Evolutionary conservation across 2,888 invertebrate species (phyloP).

Genomic region (Glomeris marginata): DNA sequence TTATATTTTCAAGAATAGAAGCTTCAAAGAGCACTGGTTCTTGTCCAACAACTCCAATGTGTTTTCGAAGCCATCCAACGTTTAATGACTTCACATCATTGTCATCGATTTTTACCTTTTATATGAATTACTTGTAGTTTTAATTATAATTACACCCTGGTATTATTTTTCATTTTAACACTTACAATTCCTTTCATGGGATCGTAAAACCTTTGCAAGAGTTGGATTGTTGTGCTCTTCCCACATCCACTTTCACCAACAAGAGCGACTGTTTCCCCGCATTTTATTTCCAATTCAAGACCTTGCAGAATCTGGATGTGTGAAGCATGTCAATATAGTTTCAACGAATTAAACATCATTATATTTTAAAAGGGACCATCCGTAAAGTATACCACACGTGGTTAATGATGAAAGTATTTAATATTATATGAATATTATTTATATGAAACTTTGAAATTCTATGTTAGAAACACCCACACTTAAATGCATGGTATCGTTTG

Average conservation of each 20-base stretch:
- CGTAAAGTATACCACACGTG: too few relatives aligned
- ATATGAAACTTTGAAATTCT: too few relatives aligned
- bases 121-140: not conserved
- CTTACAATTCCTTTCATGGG: conserved; percentile 32
- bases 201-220: conserved; percentile 52
- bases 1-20: conserved; percentile 19
- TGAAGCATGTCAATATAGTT: too few relatives aligned
- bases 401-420: too few relatives aligned
- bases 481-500: too few relatives aligned
- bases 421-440: too few relatives aligned
- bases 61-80: conserved; percentile 17
- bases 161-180: not conserved
- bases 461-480: too few relatives aligned
- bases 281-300: conserved; percentile 17
- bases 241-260: conserved; percentile 27
- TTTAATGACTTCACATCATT: conserved; percentile 16
- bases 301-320: conserved; percentile 33
- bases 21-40: conserved; percentile 19
- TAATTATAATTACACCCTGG: not conserved
- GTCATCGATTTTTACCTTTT: conserved; percentile 16
- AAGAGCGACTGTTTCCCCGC: conserved; percentile 19
- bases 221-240: conserved; percentile 25
- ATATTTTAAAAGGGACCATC: too few relatives aligned
- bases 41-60: conserved; percentile 19
- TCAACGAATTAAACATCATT: too few relatives aligned